These are phyloP conservation scores for Colletes latitarsis DNA, from an alignment of 1,140 invertebrate genomes.

Conservation along the genomic window DNA sequence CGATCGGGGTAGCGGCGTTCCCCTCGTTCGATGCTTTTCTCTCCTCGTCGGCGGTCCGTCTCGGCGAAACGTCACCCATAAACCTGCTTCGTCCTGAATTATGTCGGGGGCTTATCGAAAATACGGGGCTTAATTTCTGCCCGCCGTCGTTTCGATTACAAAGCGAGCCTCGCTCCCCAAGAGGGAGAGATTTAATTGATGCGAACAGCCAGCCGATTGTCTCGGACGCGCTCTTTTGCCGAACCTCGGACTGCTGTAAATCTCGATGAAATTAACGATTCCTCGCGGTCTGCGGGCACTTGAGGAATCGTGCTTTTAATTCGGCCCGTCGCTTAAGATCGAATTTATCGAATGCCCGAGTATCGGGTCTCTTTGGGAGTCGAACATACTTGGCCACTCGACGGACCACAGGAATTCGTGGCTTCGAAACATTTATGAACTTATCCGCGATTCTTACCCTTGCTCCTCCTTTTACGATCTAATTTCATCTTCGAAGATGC, in stretches of 20 bases:
- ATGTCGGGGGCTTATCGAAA: constrained; percentile 63
- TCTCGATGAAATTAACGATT: constrained; percentile 39
- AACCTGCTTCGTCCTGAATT: constrained; percentile 63
- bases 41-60: constrained; percentile 36
- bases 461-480: no score
- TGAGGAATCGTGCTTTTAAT: constrained; percentile 1
- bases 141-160: constrained; percentile 62
- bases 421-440: not conserved
- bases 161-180: constrained; percentile 40
- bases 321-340: not conserved
- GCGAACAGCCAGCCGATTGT: constrained; percentile 35
- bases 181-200: constrained; percentile 58
- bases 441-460: not conserved
- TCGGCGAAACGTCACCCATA: constrained; percentile 60
- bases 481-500: no score
- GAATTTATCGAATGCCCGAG: not conserved
- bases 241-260: constrained; percentile 11
- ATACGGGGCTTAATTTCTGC: constrained; percentile 61
- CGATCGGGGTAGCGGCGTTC: constrained; percentile 33
- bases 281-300: constrained; percentile 4
- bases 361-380: no score
- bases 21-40: constrained; percentile 11
- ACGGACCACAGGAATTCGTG: no score
- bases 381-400: no score
- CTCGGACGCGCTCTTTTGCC: constrained; percentile 5